A percentile compares a stretch with the other conserved stretches of the same genome.
These are phyloP conservation scores for Phania funesta DNA, from an alignment of 2,888 invertebrate genomes.

Conservation along the genomic window DNA sequence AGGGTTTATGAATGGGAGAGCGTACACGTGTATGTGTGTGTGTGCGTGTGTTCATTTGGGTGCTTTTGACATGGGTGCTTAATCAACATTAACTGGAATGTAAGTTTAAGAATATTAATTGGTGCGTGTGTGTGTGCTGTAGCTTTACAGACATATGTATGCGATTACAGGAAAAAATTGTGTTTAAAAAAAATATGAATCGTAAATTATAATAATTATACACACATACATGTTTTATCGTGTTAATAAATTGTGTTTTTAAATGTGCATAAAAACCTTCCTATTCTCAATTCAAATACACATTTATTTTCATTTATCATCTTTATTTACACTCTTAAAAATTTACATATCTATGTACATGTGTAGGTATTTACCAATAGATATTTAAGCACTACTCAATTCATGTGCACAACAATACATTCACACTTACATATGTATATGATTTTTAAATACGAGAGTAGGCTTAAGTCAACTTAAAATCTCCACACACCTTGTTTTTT, in stretches of 20 bases:
- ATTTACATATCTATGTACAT: too few species aligned
- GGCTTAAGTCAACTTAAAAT: too few species aligned
- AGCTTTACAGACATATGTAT: too few species aligned
- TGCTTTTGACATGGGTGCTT: not conserved
- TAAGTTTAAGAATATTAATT: conserved; percentile 8
- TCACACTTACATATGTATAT: too few species aligned
- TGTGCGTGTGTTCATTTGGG: not conserved
- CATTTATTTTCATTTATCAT: too few species aligned
- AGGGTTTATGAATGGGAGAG: too few species aligned
- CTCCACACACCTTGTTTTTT: too few species aligned
- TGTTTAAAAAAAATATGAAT: conserved; percentile 33
- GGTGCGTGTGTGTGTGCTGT: conserved; percentile 7
- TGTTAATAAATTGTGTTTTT: conserved; percentile 57
- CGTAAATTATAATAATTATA: conserved; percentile 66
- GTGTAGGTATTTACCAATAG: too few species aligned
- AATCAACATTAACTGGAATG: conserved; percentile 59
- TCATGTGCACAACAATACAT: not conserved
- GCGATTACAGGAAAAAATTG: conserved; percentile 13
- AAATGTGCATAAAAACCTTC: conserved; percentile 34
- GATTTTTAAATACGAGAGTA: too few species aligned
- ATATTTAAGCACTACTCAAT: conserved; percentile 21
- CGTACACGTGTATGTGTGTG: not conserved
- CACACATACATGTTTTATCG: conserved; percentile 58
- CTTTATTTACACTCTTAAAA: too few species aligned
- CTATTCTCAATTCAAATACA: too few species aligned